phyloP scores from a whole-genome alignment of 2,113 vertebrate genomes.

The Plecturocebus donacophilus region DNA sequence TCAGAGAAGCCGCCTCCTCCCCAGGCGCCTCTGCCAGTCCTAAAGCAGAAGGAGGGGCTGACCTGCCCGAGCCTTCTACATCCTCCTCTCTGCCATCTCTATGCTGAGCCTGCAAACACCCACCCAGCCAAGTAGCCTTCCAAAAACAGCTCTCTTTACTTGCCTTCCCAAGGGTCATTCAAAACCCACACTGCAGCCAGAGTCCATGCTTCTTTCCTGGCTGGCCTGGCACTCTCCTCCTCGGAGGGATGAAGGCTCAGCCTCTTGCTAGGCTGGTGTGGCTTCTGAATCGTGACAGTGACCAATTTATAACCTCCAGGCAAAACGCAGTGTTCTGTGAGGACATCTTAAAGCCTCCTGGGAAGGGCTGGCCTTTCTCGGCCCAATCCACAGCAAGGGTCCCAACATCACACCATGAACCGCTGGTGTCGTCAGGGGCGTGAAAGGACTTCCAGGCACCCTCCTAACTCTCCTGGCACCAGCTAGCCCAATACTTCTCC shows the following conservation, averaged over 20 bases:
- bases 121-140: neutral
- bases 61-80: neutral
- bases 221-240: accelerated
- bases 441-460: neutral
- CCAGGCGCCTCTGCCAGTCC: accelerated
- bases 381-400: neutral
- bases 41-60: neutral
- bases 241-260: neutral
- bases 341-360: neutral
- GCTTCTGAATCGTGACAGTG: accelerated
- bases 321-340: neutral
- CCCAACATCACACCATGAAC: neutral
- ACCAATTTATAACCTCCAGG: neutral
- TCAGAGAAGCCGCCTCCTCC: neutral
- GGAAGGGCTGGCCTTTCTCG: neutral
- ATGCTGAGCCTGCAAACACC: neutral
- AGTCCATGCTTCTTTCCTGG: neutral
- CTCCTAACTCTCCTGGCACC: neutral
- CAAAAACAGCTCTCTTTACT: neutral
- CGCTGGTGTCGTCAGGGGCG: accelerated
- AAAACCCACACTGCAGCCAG: neutral
- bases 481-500: neutral
- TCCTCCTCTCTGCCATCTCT: neutral
- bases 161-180: neutral
- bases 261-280: neutral